Base-by-base conservation (phyloP, 2,113 vertebrate species). In the Ochotona curzoniae region DNA sequence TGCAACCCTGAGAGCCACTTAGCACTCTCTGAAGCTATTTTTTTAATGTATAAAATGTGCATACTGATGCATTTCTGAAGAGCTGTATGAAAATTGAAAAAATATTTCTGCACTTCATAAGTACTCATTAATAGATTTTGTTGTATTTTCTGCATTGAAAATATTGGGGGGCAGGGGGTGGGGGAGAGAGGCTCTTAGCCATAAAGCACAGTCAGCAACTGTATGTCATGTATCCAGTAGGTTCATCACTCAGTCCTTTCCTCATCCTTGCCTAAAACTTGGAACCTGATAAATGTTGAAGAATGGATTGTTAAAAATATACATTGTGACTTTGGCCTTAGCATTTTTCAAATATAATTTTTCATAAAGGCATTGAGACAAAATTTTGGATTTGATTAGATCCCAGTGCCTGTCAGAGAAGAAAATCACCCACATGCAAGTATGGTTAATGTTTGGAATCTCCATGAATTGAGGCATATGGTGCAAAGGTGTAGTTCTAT, bases 381-480 rank as follows among this genome's bases (percentile, higher is more conserved):
- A 21, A 54, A 63, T 44, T 94, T 63, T 44, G 64, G 90, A 28
- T 92, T 76, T 73, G 80, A 25, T 70, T 83, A 81, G 8, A 66
- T 66, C 44, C 3, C 15, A 78, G n/a, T 63, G 57, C 8, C 12
- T 73, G 38, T 60, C 49, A 67, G 7, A 86, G 30, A 13, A 21
- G 30, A 74, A 93, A 83, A 82, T 54, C 60, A 88, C 60, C 5
- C 35, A 20, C 30, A 51, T 79, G 15, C 8, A 66, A 35, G 7
- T 47, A 54, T 63, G 67, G 7, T 83, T 78, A 79, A 80, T 15
- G 18, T 80, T 93, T 93, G 87, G n/a, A 80, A 87, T 93, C 63
- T 69, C 23, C 25, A 15, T 64, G 28, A 93, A 70, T 32, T 88
- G 26, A 92, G 30, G 74, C 82, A 93, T 92, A 67, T 14, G 73